These are phyloP conservation scores for Himalopsyche kuldschensis DNA, from an alignment of 2,888 invertebrate genomes.

Conservation along the genomic window DNA sequence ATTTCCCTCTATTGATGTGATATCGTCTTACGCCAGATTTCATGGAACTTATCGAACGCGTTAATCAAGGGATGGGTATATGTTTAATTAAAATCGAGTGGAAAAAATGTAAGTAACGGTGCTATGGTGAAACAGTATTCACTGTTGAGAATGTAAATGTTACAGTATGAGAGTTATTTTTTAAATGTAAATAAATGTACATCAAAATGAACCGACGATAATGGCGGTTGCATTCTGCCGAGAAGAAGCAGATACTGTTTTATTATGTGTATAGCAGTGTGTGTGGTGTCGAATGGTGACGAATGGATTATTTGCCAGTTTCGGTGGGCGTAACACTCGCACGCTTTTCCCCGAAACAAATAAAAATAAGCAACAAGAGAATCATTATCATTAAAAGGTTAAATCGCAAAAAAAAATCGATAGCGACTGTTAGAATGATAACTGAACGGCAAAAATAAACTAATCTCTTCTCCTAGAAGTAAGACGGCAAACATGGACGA, in stretches of 20 bases:
- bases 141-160: no score
- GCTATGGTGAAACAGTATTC: no score
- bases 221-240: background rate
- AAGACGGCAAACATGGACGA: no score
- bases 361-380: background rate
- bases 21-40: no score
- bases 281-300: background rate
- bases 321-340: background rate
- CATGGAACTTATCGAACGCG: no score
- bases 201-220: background rate
- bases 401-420: background rate
- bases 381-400: background rate
- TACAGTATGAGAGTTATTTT: no score
- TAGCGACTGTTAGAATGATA: background rate
- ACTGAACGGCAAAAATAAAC: background rate
- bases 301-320: background rate
- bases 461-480: no score
- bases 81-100: no score
- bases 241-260: background rate
- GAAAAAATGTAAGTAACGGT: no score
- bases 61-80: no score
- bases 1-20: no score
- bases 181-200: no score
- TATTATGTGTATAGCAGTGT: background rate
- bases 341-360: background rate